A percentile compares a stretch with the other conserved stretches of the same genome.
These are phyloP conservation scores for Brachyalestes nurse DNA, from an alignment of 2,797 vertebrate species.

Conservation along the genomic window DNA sequence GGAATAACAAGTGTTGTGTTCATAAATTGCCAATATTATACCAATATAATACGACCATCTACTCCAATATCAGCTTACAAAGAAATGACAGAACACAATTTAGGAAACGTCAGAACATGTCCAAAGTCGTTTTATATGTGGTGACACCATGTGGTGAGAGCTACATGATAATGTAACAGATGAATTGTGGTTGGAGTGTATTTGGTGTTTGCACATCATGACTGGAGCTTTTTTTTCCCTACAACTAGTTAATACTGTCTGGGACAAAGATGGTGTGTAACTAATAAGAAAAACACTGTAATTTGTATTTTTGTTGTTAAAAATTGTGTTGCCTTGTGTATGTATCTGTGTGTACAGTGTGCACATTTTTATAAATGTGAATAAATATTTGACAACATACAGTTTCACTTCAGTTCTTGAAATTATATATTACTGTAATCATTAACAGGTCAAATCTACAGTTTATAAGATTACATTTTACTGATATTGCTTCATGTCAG, in stretches of 20 bases:
- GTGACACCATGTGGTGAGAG: background rate
- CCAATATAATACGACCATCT: background rate
- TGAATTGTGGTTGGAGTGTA: background rate
- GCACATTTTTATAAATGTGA: slow-evolving; percentile 63
- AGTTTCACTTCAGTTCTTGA: slow-evolving; percentile 12
- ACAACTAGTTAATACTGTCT: slow-evolving; percentile 34
- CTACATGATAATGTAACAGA: background rate
- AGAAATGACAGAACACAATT: background rate
- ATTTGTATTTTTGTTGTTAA: slow-evolving; percentile 52
- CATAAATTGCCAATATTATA: background rate
- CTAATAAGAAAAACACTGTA: slow-evolving; percentile 51
- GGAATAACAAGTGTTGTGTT: background rate
- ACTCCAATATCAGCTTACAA: background rate
- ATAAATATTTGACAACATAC: slow-evolving; percentile 67
- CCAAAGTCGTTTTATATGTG: background rate
- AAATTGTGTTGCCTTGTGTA: slow-evolving; percentile 56
- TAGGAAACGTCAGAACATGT: background rate
- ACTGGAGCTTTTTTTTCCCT: slow-evolving; percentile 39
- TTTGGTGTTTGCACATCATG: slow-evolving; percentile 2
- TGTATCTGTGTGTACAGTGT: slow-evolving; percentile 49
- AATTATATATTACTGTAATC: background rate
- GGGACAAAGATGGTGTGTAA: slow-evolving; percentile 14
- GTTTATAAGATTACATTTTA: too few species aligned
- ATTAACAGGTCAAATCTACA: background rate
- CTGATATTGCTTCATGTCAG: too few species aligned